Percentiles rank a stretch among this genome's conserved stretches.
Evolutionary conservation across 2,113 vertebrate species (phyloP).

Genomic region (Octodon degus): DNA sequence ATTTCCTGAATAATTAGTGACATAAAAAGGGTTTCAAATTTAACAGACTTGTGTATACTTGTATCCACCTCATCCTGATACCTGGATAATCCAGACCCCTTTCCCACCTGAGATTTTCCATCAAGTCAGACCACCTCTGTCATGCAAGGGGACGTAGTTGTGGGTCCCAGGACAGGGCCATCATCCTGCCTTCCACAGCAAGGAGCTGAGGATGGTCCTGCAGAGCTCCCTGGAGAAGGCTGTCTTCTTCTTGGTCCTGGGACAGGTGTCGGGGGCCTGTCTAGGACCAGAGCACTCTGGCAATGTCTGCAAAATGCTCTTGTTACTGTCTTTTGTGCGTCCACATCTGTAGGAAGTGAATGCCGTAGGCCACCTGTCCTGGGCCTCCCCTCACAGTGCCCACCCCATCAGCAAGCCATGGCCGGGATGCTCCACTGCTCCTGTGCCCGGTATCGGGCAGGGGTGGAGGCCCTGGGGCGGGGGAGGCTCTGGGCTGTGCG

Average conservation of each 20-base stretch:
- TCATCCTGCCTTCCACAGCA: neutral
- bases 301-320: fast-evolving
- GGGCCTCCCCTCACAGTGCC: neutral
- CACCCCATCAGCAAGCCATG: neutral
- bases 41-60: too few species aligned
- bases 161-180: fast-evolving
- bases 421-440: fast-evolving
- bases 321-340: neutral
- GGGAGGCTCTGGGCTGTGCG: fast-evolving
- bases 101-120: neutral
- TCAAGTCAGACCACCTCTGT: fast-evolving
- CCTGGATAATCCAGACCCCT: neutral
- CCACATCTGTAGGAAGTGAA: too few species aligned
- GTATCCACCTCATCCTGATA: fast-evolving
- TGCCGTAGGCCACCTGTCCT: neutral
- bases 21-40: too few species aligned
- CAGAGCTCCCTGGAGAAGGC: neutral
- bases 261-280: neutral
- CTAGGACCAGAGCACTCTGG: fast-evolving
- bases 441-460: fast-evolving
- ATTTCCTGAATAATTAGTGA: neutral
- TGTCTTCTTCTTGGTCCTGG: neutral
- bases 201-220: neutral
- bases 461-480: fast-evolving
- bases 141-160: too few species aligned